Base-by-base conservation (phyloP, 2,888 invertebrate genomes). In the Elmis aenea region DNA sequence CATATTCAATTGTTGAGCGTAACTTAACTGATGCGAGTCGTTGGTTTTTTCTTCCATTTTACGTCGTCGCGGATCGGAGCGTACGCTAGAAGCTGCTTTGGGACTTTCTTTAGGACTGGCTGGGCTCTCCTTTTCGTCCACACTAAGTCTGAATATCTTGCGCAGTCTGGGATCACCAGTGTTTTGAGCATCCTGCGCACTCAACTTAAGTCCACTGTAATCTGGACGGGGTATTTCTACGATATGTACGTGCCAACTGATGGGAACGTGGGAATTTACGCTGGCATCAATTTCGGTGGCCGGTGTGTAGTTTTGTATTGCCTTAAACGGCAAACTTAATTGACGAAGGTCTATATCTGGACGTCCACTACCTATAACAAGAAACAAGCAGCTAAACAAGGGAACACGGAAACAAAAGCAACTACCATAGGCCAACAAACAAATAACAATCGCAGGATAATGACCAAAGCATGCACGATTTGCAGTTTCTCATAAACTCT, bases 211-310 rank as follows among this genome's bases (percentile, higher is more conserved):
- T 42, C 84, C 83, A 1, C 79, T 80, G 58, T 85, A 88, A 59
- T 84, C 83, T 0, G 86, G 83, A 21, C 81, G 73, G 0, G 85
- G 83, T 55, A 87, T 79, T 36, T 81, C 78, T 33, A 86, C 65
- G 8, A 69, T 55, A 23, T 63, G 48, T 8, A 75, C 61, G 61
- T 79, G 80, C 71, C 83, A 91, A 0, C 68, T 52, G 31, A 90
- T 80, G 0, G 84, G 83, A 0, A 80, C 77, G 61, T 90, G 89
- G 23, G 85, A 83, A 31, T 79, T 79, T 25, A 86, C 75, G 20
- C 86, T 85, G 5, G 85, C 90, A 58, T 89, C 86, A 42, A 91
- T 89, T 71, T 91, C 91, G 0, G 83, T 85, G 13, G 89, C 89
- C 0, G 90, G 88, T 8, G 83, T 77, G 61, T 87, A 88, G 51